Percentiles rank a stretch among this genome's conserved stretches.
Evolutionary conservation across 1,140 invertebrate species (phyloP).

Genomic region (Trichogramma pretiosum): DNA sequence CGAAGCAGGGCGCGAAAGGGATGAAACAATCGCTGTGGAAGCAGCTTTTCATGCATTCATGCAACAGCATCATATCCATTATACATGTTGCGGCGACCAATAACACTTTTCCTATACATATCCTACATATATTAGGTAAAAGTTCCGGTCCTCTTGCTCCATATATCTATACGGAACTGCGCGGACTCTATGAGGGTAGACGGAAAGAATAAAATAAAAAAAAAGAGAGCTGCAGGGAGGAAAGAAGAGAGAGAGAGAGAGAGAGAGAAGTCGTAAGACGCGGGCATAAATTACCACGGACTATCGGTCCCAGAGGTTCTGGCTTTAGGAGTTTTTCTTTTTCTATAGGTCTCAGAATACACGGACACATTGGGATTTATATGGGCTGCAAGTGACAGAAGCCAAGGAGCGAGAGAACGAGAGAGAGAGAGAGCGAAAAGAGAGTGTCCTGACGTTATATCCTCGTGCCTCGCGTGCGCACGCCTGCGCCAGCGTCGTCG

Average conservation of each 20-base stretch:
- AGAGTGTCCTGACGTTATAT: no score
- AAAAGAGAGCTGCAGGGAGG: background rate
- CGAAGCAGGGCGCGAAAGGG: no score
- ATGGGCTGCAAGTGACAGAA: conserved; percentile 31
- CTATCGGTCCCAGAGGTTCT: conserved; percentile 21
- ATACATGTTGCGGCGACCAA: no score
- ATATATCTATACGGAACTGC: no score
- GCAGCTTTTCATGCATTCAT: no score
- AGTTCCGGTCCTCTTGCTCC: background rate
- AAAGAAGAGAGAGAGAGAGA: background rate
- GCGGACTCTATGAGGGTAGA: no score
- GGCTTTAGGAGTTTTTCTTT: no score
- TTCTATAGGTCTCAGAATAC: conserved; percentile 23
- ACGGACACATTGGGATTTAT: conserved; percentile 26
- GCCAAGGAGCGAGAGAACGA: conserved; percentile 21
- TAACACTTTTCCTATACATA: no score
- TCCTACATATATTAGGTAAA: no score
- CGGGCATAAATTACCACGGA: conserved; percentile 9
- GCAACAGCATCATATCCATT: no score
- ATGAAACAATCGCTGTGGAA: no score
- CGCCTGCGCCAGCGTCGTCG: background rate
- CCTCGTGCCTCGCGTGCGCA: background rate
- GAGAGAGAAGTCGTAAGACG: background rate
- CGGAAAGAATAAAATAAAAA: background rate
- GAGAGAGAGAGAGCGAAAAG: conserved; percentile 10